Conservation (phyloP, 2,888 invertebrate genomes). For the Conops quadrifasciatus region DNA sequence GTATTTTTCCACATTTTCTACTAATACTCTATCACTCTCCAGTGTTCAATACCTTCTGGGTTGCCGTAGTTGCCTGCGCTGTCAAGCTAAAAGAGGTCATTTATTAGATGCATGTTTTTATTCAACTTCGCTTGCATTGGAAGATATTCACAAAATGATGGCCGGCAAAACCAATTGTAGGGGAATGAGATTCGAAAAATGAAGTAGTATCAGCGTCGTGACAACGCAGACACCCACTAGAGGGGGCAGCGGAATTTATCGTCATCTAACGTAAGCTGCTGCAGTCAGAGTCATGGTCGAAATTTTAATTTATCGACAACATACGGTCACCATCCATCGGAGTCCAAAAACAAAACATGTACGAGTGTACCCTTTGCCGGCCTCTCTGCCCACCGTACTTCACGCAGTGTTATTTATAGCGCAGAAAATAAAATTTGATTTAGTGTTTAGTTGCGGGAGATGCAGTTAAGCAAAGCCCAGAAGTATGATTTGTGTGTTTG, state of each 20-base stretch:
- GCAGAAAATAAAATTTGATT: slow-evolving; percentile 64
- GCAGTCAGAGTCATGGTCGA: slow-evolving; percentile 33
- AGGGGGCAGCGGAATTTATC: slow-evolving; percentile 25
- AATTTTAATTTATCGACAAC: slow-evolving; percentile 65
- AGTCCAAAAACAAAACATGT: neutral
- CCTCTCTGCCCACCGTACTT: neutral
- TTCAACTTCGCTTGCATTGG: slow-evolving; percentile 10
- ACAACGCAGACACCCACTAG: too few relatives aligned
- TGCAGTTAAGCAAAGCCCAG: slow-evolving; percentile 26
- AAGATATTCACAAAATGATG: slow-evolving; percentile 33
- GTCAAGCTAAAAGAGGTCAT: slow-evolving; percentile 31
- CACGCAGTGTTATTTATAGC: slow-evolving; percentile 38
- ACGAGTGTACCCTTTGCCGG: neutral
- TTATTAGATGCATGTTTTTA: slow-evolving; percentile 30
- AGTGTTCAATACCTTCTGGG: neutral
- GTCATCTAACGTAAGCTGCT: slow-evolving; percentile 29
- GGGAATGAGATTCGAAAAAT: neutral
- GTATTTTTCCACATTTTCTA: slow-evolving; percentile 31
- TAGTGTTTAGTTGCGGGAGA: slow-evolving; percentile 49
- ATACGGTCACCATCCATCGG: slow-evolving; percentile 47
- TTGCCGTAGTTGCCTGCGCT: neutral
- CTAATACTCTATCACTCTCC: neutral
- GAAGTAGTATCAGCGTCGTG: slow-evolving; percentile 5
- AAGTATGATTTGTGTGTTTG: slow-evolving; percentile 26
- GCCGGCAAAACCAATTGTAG: slow-evolving; percentile 19